Base-by-base conservation (phyloP, 2,797 vertebrate species). In the Trachops cirrhosus region DNA sequence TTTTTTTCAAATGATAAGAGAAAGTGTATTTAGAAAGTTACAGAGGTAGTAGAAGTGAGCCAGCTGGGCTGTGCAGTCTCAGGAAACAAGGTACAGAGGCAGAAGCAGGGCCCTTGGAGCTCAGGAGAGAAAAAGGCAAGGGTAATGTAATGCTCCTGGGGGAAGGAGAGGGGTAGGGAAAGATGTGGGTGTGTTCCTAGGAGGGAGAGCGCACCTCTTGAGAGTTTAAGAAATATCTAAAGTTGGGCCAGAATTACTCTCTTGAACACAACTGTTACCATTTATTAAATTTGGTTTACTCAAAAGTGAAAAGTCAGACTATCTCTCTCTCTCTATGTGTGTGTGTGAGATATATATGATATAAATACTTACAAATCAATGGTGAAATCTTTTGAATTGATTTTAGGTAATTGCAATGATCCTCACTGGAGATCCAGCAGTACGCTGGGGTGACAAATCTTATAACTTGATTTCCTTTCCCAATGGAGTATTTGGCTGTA, bases 401-500 rank as follows among this genome's bases (percentile, higher is more conserved):
- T 92, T 96, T 89, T 97, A 99, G 99, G 0, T 99, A 57, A 98
- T 98, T 3, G 62, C 59, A 86, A 92, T 98, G 96, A 87, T 98
- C 3, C 95, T 99, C 2, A 48, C 16, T 54, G 99, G 99, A 54
- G 98, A 99, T 97, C 99, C 99, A 0, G 98, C 98, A 12, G 87
- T 98, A 62, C 99, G 99, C 97, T 99, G 99, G 99, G 99, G 99
- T 67, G 99, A 99, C 98, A 99, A 99, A 98, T 99, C 99, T 6
- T 99, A 99, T 97, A 99, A 99, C 46, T 96, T 96, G 9, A 93
- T 99, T 29, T 96, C 98, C 91, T 99, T 99, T 93, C 97, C 99
- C 71, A 99, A 99, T 86, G 99, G 99, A 71, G 98, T 99, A 4
- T 99, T 99, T 82, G 98, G 98, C 80, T 99, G 98, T 62, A 98